Evolutionary conservation across 2,888 invertebrate species (phyloP), one percentile per base, ranked within the genome.

Genomic region (Euspilapteryx auroguttella): DNA sequence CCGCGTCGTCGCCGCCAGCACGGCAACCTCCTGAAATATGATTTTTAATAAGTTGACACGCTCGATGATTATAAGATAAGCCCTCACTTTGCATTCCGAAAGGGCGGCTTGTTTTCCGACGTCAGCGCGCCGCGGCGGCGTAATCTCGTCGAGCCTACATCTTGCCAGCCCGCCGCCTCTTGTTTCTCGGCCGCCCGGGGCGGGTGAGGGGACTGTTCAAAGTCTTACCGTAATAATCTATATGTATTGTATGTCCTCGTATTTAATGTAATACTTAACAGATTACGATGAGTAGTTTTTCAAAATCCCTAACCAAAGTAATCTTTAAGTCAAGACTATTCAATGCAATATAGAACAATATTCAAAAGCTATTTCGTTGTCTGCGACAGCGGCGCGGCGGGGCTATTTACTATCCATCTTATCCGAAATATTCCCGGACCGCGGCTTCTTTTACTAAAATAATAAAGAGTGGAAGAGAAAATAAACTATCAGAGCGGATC

Each of bases 31-130:
- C 49, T 65, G 68, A 73, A 77, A 76, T 73, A 71, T 73, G 73
- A 73, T 75, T 75, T 76, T 76, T 76, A 76, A 76, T 76, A 75
- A 76, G 56, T 69, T 71, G 75, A 73, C 75, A 66, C 75, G 71
- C 71, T 58, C 64, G 69, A 75, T 73, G 76, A 75, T 76, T 75
- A 76, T 68, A 61, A 69, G 75, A 76, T 76, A 71, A 75, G 73
- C 65, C 61, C 52, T 63, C 68, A 66, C 64, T 75, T 75, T 71
- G 66, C 73, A 75, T 75, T 71, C 73, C 62, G 52, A 41, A 49
- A 62, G 55, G 62, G 57, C 53, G 52, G 45, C 58, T 55, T 62
- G 66, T 73, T 69, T 61, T 62, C 53, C 58, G 50, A 41, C 56
- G 53, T 44, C 59, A 44, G 55, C 24, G 21, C 54, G 49, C 44